A percentile compares a stretch with the other conserved stretches of the same genome.
Conservation (phyloP, 2,113 vertebrate species). For the Polypterus senegalus region DNA sequence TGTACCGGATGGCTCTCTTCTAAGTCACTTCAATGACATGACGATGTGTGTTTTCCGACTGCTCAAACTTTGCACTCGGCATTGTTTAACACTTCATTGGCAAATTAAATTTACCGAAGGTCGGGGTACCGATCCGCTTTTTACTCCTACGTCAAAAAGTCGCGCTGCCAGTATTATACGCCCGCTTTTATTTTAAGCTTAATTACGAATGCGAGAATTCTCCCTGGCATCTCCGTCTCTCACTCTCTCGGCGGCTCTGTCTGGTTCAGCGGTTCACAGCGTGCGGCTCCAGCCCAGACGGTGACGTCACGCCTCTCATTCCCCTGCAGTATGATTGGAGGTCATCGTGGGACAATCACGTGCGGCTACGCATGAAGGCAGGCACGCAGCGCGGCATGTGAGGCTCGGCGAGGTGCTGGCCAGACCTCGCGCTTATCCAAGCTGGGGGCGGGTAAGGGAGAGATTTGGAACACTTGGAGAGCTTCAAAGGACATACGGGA, state of each 20-base stretch:
- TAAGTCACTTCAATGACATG: too few species aligned
- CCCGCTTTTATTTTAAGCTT: too few species aligned
- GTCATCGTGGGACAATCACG: conserved; percentile 1
- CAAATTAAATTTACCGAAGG: too few species aligned
- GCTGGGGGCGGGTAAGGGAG: not conserved
- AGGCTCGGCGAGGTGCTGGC: not conserved
- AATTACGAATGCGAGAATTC: too few species aligned
- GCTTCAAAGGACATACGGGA: too few species aligned
- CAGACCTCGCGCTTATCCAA: not conserved
- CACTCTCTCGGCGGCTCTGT: not conserved
- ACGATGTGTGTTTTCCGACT: too few species aligned
- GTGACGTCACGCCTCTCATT: not conserved
- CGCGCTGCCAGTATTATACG: too few species aligned
- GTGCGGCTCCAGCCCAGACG: not conserved
- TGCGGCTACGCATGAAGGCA: not conserved
- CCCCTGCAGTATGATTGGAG: conserved; percentile 1
- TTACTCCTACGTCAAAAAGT: too few species aligned
- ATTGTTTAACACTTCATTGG: too few species aligned
- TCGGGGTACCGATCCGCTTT: too few species aligned
- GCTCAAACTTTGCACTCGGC: too few species aligned
- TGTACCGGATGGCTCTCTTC: too few species aligned
- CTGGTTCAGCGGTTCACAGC: conserved; percentile 5
- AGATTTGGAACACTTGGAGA: not conserved
- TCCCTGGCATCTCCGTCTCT: not conserved
- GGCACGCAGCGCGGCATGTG: conserved; percentile 4